Evolutionary conservation across 2,888 invertebrate genomes (phyloP), one percentile per base, ranked within the genome.

Genomic region (Heliconius charithonia): DNA sequence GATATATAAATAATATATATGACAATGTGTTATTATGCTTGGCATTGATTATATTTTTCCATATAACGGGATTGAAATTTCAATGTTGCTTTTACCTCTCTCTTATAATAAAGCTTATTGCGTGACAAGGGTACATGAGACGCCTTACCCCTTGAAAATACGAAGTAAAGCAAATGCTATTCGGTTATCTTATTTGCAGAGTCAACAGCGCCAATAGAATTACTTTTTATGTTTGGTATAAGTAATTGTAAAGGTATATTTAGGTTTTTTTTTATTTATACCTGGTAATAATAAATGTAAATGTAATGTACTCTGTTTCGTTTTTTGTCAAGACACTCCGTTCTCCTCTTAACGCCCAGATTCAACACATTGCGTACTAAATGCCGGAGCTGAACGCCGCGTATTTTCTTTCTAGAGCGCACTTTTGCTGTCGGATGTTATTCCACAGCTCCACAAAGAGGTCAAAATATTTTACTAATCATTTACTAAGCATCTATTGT

Each of bases 111-210:
- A 77, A 63, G 78, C 76, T 81, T 75, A 78, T 69, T 82, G 79
- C 81, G 83, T 83, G 83, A 84, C 83, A 71, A 80, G 82, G 81
- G 82, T 83, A 78, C 79, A 72, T 80, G 79, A 81, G 79, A 72
- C 74, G 78, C 71, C 51, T 79, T 74, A 73, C 78, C 80, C 51
- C 77, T 81, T 80, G 69, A 80, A 81, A 81, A 80, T 80, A 81
- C 81, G 79, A 82, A 81, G 80, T 81, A 81, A 80, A 79, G 78
- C 77, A 80, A 80, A 81, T 79, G 79, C 81, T 81, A 80, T 82
- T 83, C 77, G 80, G 83, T 84, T 87, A 87, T 86, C 85, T 86
- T 85, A 85, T 87, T 86, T 86, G 84, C 83, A 80, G n/a, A n/a
- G 85, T 83, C 83, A 82, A 82, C 79, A 81, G 74, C 78, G 82